Percentiles rank a stretch among this genome's conserved stretches.
Evolutionary conservation across 2,888 invertebrate genomes (phyloP).

Genomic region (Hecatera dysodea): DNA sequence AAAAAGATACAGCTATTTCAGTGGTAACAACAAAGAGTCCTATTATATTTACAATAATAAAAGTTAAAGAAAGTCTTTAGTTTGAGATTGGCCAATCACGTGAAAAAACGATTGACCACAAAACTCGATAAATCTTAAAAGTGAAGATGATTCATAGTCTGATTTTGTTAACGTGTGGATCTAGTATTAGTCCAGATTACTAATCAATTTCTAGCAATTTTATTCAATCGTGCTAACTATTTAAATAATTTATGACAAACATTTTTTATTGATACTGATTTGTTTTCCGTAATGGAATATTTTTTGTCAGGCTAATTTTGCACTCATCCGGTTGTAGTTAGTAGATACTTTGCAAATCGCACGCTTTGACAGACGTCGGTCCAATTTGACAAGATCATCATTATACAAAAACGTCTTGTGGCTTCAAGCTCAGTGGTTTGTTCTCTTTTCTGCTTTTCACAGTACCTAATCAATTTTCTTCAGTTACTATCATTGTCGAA

Average conservation of each 20-base stretch:
- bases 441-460: constrained; percentile 34
- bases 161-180: constrained; percentile 2
- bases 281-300: neutral
- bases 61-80: constrained; percentile 23
- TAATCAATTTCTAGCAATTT: constrained; percentile 22
- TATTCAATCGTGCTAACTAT: neutral
- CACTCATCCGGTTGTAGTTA: neutral
- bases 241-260: neutral
- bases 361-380: constrained; percentile 3
- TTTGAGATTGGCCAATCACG: constrained; percentile 31
- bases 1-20: constrained; percentile 13
- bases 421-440: constrained; percentile 20
- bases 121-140: neutral
- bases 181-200: constrained; percentile 10
- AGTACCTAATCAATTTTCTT: constrained; percentile 55
- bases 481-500: constrained; percentile 29
- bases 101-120: neutral
- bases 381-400: constrained; percentile 33
- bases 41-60: constrained; percentile 6
- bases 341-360: neutral
- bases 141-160: constrained; percentile 15
- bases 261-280: neutral
- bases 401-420: constrained; percentile 19
- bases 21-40: constrained; percentile 32
- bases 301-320: neutral